These are phyloP conservation scores for Palythoa caribaeorum DNA, from an alignment of 92 coral and sea anemone species.

Conservation along the genomic window DNA sequence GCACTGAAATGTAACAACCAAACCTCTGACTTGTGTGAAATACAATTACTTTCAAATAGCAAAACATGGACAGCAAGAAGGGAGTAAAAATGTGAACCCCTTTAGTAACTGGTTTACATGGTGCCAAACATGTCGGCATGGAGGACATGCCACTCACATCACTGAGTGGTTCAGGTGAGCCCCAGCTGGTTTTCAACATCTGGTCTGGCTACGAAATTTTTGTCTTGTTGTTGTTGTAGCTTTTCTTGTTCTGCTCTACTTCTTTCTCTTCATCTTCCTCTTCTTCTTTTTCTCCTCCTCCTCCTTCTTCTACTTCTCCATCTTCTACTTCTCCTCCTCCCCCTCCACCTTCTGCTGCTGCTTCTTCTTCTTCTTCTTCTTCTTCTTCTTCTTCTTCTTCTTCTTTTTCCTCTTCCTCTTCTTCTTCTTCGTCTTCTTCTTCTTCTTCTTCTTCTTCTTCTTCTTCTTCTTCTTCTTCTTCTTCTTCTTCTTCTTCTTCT, in stretches of 20 bases:
- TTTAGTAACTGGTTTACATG: slow-evolving; percentile 98
- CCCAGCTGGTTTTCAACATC: not conserved
- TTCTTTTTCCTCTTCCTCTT: too few relatives aligned
- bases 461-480: too few relatives aligned
- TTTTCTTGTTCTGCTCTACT: not conserved
- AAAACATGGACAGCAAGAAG: slow-evolving; percentile 73
- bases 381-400: too few relatives aligned
- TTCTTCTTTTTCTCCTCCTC: not conserved
- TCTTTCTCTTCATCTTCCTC: not conserved
- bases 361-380: too few relatives aligned
- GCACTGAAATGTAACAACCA: not conserved
- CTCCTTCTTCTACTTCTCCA: not conserved
- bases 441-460: too few relatives aligned
- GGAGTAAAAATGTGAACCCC: slow-evolving; percentile 78
- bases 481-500: too few relatives aligned
- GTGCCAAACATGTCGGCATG: slow-evolving; percentile 99
- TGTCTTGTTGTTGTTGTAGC: not conserved
- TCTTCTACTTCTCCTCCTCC: too few relatives aligned
- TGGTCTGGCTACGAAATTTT: too few relatives aligned
- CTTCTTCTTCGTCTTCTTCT: too few relatives aligned
- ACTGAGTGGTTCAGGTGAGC: slow-evolving; percentile 93
- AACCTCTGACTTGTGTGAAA: not conserved
- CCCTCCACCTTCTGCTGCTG: too few relatives aligned
- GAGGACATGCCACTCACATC: slow-evolving; percentile 96
- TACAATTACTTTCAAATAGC: slow-evolving; percentile 46